phyloP scores from a whole-genome alignment of 2,888 invertebrate species.

The Tiliacea aurago region DNA sequence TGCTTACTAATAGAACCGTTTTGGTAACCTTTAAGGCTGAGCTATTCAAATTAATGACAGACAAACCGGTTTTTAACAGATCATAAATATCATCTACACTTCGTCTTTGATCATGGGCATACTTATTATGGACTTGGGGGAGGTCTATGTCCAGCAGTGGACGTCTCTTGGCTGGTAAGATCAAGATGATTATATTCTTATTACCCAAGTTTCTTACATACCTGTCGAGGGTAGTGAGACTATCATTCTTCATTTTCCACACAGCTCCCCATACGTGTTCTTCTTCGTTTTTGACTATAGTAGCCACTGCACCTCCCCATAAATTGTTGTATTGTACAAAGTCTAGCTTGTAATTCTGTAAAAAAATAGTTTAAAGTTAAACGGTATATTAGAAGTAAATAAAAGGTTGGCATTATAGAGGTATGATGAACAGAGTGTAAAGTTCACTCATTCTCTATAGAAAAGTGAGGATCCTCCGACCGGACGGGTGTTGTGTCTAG shows the following conservation, averaged over 20 bases:
- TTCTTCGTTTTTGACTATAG: slow-evolving; percentile 35
- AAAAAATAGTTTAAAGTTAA: not conserved
- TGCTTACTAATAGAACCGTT: too few relatives aligned
- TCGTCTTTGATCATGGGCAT: too few relatives aligned
- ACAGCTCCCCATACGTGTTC: slow-evolving; percentile 54
- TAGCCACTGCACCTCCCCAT: slow-evolving; percentile 54
- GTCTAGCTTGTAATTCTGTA: slow-evolving; percentile 55
- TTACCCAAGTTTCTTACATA: not conserved
- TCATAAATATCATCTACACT: too few relatives aligned
- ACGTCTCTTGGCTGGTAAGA: not conserved
- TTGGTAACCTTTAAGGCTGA: too few relatives aligned
- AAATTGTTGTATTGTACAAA: slow-evolving; percentile 39
- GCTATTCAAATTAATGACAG: not conserved
- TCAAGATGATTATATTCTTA: not conserved
- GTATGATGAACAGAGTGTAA: too few relatives aligned
- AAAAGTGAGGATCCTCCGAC: too few relatives aligned
- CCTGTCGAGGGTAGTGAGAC: slow-evolving; percentile 35
- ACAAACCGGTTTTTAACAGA: not conserved
- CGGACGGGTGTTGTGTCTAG: too few relatives aligned
- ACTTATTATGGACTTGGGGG: not conserved
- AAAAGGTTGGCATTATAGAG: too few relatives aligned
- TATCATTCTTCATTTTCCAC: slow-evolving; percentile 49
- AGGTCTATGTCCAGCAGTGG: not conserved
- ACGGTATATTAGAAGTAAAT: not conserved
- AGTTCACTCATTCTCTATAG: too few relatives aligned